Evolutionary conservation across 2,797 vertebrate species (phyloP).

Genomic region (Hypotaenidia okinawae): DNA sequence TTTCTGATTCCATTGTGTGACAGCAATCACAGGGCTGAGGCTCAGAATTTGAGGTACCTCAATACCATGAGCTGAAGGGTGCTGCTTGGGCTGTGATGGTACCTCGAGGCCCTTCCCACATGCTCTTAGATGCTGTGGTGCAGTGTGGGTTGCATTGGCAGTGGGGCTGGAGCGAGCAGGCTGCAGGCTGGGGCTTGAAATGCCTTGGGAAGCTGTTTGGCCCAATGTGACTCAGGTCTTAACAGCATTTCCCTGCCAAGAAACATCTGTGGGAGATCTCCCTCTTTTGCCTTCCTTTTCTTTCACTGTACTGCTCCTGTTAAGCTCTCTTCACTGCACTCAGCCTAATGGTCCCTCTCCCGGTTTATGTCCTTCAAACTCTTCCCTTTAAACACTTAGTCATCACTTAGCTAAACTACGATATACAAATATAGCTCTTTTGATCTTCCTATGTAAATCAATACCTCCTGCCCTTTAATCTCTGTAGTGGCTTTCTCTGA

Average conservation of each 20-base stretch:
- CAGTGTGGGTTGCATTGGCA: accelerated
- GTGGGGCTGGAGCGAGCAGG: not conserved
- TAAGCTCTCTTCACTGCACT: not conserved
- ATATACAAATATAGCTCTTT: conserved; percentile 59
- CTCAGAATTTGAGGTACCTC: not conserved
- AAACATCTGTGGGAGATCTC: not conserved
- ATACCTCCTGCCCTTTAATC: conserved; percentile 63
- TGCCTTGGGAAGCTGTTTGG: not conserved
- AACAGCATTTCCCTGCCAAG: not conserved
- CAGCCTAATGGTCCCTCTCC: not conserved
- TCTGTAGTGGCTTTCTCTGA: conserved; percentile 8
- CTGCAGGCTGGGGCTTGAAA: not conserved
- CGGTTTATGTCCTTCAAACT: conserved; percentile 27
- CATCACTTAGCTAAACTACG: conserved; percentile 57
- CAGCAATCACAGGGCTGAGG: not conserved
- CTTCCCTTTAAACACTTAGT: conserved; percentile 56
- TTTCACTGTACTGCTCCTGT: not conserved
- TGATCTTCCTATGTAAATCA: conserved; percentile 48
- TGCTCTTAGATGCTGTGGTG: not conserved
- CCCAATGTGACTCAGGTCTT: too few relatives aligned
- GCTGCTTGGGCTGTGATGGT: not conserved
- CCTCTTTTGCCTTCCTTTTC: not conserved
- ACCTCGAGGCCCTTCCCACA: accelerated
- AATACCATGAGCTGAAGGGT: not conserved
- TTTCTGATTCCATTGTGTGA: not conserved